A percentile compares a stretch with the other conserved stretches of the same genome.
phyloP scores from a whole-genome alignment of 2,113 vertebrate species.

The Ranitomeya variabilis region DNA sequence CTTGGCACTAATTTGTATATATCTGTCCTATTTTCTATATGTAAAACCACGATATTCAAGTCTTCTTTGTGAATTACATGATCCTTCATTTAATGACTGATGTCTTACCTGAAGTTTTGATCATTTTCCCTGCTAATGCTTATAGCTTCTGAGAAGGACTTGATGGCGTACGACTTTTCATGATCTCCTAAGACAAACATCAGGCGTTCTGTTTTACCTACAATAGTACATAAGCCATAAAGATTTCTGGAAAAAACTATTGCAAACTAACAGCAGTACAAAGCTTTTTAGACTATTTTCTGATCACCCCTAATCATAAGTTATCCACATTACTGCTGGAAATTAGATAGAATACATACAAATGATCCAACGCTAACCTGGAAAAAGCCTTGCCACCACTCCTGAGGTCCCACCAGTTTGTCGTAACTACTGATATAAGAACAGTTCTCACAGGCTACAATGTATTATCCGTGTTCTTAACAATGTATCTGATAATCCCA shows the following conservation, averaged over 20 bases:
- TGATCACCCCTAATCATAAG: neutral
- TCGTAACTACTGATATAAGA: too few relatives aligned
- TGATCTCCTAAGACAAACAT: slow-evolving; percentile 63
- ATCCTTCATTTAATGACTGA: too few relatives aligned
- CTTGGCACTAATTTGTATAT: neutral
- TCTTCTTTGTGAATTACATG: too few relatives aligned
- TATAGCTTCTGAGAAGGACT: slow-evolving; percentile 76
- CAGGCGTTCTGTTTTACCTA: slow-evolving; percentile 76
- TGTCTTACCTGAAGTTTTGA: slow-evolving; percentile 78
- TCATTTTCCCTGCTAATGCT: slow-evolving; percentile 70
- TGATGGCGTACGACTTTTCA: slow-evolving; percentile 61
- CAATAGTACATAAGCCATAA: slow-evolving; percentile 45
- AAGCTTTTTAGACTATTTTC: neutral
- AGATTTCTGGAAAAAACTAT: neutral
- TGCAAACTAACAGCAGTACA: neutral
- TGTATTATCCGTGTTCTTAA: too few relatives aligned
- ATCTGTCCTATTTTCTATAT: neutral
- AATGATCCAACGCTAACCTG: neutral
- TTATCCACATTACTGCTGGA: neutral
- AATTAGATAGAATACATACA: neutral
- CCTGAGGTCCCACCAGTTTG: too few relatives aligned
- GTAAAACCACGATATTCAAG: neutral
- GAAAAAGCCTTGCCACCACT: too few relatives aligned
- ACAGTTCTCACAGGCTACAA: too few relatives aligned
- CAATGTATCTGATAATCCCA: too few relatives aligned